Evolutionary conservation across 2,797 vertebrate species (phyloP).

Genomic region (Pachyuromys duprasi): DNA sequence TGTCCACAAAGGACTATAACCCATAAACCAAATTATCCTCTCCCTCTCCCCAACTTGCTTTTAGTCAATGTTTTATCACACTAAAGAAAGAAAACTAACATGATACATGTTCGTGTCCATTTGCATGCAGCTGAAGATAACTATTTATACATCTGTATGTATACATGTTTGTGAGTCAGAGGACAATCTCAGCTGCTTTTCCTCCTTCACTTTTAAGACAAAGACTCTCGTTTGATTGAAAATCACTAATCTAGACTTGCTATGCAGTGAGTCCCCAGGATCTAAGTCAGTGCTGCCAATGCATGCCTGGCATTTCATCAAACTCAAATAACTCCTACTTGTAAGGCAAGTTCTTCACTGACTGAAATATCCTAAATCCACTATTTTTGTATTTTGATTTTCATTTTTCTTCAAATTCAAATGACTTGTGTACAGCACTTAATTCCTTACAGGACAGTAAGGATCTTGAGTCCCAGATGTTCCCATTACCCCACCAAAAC

Average conservation of each 20-base stretch:
- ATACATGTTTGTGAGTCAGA: not conserved
- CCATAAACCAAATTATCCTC: not conserved
- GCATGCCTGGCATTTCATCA: not conserved
- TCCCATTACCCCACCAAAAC: not conserved
- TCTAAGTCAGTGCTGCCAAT: no score
- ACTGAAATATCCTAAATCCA: not conserved
- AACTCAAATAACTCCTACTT: not conserved
- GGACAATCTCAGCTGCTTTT: not conserved
- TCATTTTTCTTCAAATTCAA: not conserved
- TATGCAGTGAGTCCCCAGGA: not conserved
- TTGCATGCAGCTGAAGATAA: not conserved
- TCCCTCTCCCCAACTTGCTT: not conserved
- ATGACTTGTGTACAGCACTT: not conserved
- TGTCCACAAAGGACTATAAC: not conserved
- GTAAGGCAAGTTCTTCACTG: not conserved
- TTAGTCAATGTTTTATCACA: not conserved
- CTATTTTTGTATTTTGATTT: not conserved
- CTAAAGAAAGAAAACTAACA: no score
- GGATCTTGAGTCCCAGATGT: not conserved
- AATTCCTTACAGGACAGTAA: not conserved
- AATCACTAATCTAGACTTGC: not conserved
- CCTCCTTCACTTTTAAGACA: not conserved
- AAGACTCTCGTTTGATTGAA: not conserved
- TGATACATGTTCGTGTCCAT: not conserved
- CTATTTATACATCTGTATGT: accelerated